Conservation (phyloP, 2,888 invertebrate species). For the Girardia tigrina region DNA sequence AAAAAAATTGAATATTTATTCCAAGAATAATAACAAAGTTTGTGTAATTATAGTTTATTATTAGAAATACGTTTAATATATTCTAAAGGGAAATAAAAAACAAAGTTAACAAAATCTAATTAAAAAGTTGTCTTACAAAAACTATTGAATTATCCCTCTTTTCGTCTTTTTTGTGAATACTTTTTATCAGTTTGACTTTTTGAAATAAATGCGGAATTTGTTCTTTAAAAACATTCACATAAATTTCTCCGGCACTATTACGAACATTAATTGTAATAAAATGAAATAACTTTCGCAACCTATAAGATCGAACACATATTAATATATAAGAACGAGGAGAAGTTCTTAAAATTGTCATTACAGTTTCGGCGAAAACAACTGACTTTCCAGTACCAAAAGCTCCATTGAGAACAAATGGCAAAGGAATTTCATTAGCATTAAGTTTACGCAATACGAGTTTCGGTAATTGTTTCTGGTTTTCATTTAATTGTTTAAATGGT, state of each 20-base stretch:
- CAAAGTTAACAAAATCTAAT: no score
- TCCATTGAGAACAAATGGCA: not conserved
- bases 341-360: conserved; percentile 1
- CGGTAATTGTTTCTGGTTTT: not conserved
- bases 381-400: not conserved
- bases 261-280: not conserved
- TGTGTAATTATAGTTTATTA: no score
- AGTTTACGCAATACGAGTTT: not conserved
- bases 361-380: not conserved
- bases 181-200: not conserved
- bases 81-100: no score
- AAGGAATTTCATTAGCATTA: not conserved
- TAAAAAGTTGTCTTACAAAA: no score
- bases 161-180: not conserved
- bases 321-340: not conserved
- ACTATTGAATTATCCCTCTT: not conserved
- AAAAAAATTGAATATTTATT: no score
- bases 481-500: not conserved
- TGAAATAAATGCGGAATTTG: not conserved
- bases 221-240: not conserved
- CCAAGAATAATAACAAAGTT: no score
- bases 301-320: not conserved
- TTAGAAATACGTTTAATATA: no score
- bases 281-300: not conserved
- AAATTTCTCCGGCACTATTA: not conserved